These are phyloP conservation scores for Colletes collaris DNA, from an alignment of 2,888 invertebrate genomes.

Conservation along the genomic window DNA sequence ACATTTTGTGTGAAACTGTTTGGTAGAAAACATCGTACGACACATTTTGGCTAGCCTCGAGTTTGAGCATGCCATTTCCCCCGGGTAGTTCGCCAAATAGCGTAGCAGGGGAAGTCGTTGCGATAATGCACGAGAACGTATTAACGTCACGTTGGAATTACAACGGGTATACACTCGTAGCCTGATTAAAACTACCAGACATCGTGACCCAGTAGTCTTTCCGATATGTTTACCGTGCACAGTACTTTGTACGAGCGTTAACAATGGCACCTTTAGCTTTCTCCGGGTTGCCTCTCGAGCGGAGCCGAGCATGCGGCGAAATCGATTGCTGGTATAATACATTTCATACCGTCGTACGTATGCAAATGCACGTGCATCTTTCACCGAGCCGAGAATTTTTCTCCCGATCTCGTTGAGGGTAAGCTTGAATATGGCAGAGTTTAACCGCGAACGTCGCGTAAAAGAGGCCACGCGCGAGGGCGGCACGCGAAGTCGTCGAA, in stretches of 20 bases:
- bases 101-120: conserved; percentile 17
- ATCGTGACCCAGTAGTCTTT: conserved; percentile 47
- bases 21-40: not conserved
- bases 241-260: conserved; percentile 23
- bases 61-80: conserved; percentile 7
- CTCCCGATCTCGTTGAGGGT: not conserved
- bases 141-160: conserved; percentile 39
- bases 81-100: not conserved
- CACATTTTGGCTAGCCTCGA: not conserved
- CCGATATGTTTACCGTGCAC: conserved; percentile 39
- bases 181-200: conserved; percentile 46
- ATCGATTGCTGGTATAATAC: conserved; percentile 37
- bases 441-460: no score
- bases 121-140: conserved; percentile 29
- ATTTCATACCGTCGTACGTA: conserved; percentile 14
- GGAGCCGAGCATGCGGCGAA: conserved; percentile 9
- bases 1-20: no score
- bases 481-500: no score
- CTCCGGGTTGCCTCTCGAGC: conserved; percentile 12
- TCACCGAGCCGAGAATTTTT: not conserved
- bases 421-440: not conserved
- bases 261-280: conserved; percentile 36
- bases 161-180: conserved; percentile 14
- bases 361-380: conserved; percentile 7
- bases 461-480: no score